These are phyloP conservation scores for Chrysochloris asiatica DNA, from an alignment of 2,113 vertebrate genomes.

Conservation along the genomic window DNA sequence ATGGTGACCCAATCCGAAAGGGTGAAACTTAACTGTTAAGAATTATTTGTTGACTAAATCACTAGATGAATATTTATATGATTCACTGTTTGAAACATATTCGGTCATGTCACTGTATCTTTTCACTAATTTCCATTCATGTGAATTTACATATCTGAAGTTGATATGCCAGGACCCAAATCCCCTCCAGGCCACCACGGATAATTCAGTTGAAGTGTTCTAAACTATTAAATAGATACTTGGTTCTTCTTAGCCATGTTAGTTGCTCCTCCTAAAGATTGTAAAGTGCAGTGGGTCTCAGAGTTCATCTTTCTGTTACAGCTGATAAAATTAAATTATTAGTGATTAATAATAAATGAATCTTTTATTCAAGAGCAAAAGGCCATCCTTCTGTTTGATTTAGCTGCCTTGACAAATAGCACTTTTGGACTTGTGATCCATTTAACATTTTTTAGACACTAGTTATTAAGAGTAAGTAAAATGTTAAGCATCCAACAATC, in stretches of 20 bases:
- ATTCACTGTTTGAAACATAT: background rate
- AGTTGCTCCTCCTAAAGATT: background rate
- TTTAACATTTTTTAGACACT: background rate
- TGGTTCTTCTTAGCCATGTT: background rate
- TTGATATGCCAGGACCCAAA: background rate
- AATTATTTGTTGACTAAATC: background rate
- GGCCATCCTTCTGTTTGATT: background rate
- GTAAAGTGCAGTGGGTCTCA: background rate
- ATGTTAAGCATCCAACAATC: background rate
- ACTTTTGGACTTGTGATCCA: background rate
- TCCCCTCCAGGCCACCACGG: background rate
- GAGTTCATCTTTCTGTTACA: background rate
- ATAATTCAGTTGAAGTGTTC: background rate
- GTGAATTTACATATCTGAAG: background rate
- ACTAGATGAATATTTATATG: background rate
- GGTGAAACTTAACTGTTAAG: background rate
- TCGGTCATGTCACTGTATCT: background rate
- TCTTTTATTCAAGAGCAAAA: slow-evolving; percentile 29
- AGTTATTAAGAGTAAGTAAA: background rate
- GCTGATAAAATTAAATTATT: background rate
- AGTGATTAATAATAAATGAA: background rate
- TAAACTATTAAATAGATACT: background rate
- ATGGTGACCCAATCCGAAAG: no score
- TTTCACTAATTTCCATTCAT: background rate
- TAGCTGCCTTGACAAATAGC: background rate